Conservation (phyloP, 1,140 invertebrate species). For the Drosophila obscura region DNA sequence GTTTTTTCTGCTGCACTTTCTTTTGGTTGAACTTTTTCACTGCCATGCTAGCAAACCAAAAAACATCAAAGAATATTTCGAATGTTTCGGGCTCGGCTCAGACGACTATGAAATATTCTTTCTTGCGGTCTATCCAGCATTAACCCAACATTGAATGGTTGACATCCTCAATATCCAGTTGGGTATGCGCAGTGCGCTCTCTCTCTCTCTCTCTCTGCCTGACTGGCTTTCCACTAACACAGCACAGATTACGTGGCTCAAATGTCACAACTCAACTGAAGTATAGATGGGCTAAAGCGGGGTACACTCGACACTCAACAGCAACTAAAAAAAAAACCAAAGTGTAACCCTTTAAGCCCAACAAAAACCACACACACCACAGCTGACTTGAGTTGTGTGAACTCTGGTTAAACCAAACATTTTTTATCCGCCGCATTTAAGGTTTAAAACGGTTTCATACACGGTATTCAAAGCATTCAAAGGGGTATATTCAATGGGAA, state of each 20-base stretch:
- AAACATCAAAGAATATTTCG: too few species aligned
- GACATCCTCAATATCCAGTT: not conserved
- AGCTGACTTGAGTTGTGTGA: constrained; percentile 9
- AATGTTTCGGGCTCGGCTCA: not conserved
- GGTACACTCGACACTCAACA: constrained; percentile 11
- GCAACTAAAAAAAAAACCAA: constrained; percentile 8
- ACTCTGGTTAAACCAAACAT: constrained; percentile 10
- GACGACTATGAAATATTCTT: too few species aligned
- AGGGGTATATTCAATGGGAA: too few species aligned
- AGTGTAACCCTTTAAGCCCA: constrained; percentile 15
- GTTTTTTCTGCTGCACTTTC: too few species aligned
- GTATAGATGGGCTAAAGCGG: not conserved
- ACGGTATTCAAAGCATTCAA: too few species aligned
- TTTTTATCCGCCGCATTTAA: not conserved
- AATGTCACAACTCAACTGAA: constrained; percentile 6
- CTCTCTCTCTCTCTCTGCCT: not conserved
- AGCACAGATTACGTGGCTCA: constrained; percentile 35
- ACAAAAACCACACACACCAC: not conserved
- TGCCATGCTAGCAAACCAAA: too few species aligned
- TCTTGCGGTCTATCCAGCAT: not conserved
- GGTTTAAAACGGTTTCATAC: constrained; percentile 5
- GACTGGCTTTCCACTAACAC: constrained; percentile 36
- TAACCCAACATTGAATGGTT: not conserved
- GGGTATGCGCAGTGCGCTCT: too few species aligned
- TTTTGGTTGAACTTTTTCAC: too few species aligned